phyloP scores from a whole-genome alignment of 1,140 invertebrate species.

The Apis mellifera region DNA sequence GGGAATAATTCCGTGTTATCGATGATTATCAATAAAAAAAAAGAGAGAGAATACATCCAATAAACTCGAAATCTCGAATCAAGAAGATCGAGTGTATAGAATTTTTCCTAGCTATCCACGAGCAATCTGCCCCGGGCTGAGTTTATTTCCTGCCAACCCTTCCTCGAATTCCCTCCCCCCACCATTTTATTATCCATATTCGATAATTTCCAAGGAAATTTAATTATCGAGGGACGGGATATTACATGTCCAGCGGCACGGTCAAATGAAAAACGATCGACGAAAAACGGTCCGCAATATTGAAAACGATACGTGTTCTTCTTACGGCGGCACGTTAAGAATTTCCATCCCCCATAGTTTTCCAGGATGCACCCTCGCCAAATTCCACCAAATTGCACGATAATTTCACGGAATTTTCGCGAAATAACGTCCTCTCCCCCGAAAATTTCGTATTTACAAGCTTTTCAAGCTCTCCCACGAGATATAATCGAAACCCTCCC shows the following conservation, averaged over 20 bases:
- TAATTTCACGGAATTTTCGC: constrained; percentile 41
- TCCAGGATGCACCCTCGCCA: constrained; percentile 15
- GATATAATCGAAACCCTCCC: constrained; percentile 25
- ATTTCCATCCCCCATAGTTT: neutral
- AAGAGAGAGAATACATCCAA: too few relatives aligned
- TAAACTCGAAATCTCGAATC: too few relatives aligned
- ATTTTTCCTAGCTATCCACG: neutral
- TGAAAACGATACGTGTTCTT: constrained; percentile 33
- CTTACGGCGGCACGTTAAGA: constrained; percentile 51
- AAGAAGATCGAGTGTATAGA: too few relatives aligned
- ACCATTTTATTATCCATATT: constrained; percentile 1
- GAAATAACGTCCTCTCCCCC: constrained; percentile 5
- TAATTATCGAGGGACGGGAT: constrained; percentile 32
- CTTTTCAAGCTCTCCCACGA: constrained; percentile 1
- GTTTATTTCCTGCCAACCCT: neutral
- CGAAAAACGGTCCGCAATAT: neutral
- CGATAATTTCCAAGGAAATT: constrained; percentile 39
- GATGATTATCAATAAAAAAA: too few relatives aligned
- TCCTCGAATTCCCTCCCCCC: neutral
- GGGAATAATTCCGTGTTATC: too few relatives aligned
- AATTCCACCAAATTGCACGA: constrained; percentile 26
- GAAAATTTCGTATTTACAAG: constrained; percentile 45
- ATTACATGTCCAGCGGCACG: neutral
- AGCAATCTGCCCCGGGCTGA: neutral
- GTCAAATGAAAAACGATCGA: constrained; percentile 19